Conservation (phyloP, 2,113 vertebrate genomes). For the Podiceps cristatus region DNA sequence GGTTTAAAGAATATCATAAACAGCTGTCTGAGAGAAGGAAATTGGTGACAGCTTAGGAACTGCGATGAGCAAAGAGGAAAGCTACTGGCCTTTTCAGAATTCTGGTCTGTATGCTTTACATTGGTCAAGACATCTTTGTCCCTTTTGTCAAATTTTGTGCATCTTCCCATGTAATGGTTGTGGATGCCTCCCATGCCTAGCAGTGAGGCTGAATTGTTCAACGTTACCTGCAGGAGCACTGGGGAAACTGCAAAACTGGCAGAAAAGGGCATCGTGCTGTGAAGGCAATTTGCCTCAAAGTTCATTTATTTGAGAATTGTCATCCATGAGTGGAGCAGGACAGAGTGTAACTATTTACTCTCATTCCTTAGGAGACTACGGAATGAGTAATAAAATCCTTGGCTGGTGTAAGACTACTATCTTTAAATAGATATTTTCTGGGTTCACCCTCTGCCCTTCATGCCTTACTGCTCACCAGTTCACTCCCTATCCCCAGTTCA, state of each 20-base stretch:
- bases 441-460: neutral
- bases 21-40: neutral
- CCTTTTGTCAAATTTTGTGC: neutral
- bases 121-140: neutral
- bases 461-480: neutral
- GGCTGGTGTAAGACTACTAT: accelerated
- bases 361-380: neutral
- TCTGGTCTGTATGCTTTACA: neutral
- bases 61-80: neutral
- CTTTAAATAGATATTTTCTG: neutral
- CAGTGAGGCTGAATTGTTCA: neutral
- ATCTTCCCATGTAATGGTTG: neutral
- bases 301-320: neutral
- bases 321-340: neutral
- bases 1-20: neutral
- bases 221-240: neutral
- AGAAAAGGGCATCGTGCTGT: neutral
- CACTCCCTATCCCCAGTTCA: accelerated
- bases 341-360: neutral
- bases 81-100: neutral
- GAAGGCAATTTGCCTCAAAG: neutral
- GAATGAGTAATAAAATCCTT: neutral
- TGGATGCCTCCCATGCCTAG: neutral
- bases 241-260: neutral
- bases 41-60: neutral